phyloP scores from a whole-genome alignment of 2,113 vertebrate genomes.

The Salvelinus namaycush region DNA sequence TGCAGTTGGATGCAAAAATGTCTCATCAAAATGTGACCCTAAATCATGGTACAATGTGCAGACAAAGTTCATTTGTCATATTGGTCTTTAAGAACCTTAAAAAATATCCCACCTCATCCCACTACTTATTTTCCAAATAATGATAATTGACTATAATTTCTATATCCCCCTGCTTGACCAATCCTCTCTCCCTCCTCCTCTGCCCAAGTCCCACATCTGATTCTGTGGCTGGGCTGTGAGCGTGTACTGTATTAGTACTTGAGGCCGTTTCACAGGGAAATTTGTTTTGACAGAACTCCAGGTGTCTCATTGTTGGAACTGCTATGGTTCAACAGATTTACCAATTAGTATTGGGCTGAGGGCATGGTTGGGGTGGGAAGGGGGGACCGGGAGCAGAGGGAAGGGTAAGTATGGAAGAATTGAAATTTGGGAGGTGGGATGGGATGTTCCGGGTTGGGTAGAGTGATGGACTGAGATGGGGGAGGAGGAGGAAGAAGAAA shows the following conservation, averaged over 20 bases:
- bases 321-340: constrained; percentile 82
- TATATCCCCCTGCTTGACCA: not conserved
- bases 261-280: constrained; percentile 76
- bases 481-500: constrained; percentile 5
- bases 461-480: constrained; percentile 67
- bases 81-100: too few species aligned
- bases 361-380: constrained; percentile 54
- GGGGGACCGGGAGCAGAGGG: constrained; percentile 21
- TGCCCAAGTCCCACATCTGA: constrained; percentile 15
- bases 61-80: too few species aligned
- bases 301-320: constrained; percentile 82
- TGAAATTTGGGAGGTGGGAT: constrained; percentile 19
- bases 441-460: constrained; percentile 41
- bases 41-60: too few species aligned
- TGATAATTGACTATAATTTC: not conserved
- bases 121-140: not conserved
- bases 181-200: not conserved
- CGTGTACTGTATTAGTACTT: constrained; percentile 61
- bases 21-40: too few species aligned
- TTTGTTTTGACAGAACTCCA: constrained; percentile 86
- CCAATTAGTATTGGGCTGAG: constrained; percentile 80
- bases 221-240: constrained; percentile 2
- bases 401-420: constrained; percentile 21
- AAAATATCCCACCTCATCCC: too few species aligned
- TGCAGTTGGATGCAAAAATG: too few species aligned